Conservation (phyloP, 2,113 vertebrate genomes). For the Aphyosemion australe region DNA sequence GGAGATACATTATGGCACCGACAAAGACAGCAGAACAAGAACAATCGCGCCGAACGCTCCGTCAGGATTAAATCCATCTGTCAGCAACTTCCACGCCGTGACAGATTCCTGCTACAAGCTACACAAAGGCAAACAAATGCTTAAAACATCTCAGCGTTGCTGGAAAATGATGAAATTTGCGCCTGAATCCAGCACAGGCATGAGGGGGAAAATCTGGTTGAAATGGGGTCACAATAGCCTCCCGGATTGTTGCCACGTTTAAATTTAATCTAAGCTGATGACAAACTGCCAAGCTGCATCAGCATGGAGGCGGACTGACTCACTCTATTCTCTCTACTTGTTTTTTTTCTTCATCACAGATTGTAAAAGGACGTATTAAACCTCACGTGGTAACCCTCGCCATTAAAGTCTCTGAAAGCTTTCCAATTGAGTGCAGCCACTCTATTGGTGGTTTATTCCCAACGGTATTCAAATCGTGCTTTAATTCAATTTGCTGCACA, state of each 20-base stretch:
- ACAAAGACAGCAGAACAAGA: slow-evolving; percentile 26
- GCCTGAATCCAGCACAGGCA: slow-evolving; percentile 6
- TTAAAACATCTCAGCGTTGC: slow-evolving; percentile 9
- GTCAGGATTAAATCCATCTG: slow-evolving; percentile 61
- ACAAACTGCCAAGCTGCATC: slow-evolving; percentile 39
- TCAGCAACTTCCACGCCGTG: slow-evolving; percentile 45
- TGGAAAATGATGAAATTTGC: slow-evolving; percentile 16
- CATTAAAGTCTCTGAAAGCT: slow-evolving; percentile 56
- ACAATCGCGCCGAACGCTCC: slow-evolving; percentile 29
- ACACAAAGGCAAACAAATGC: slow-evolving; percentile 50
- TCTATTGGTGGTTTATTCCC: slow-evolving; percentile 33
- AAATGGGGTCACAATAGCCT: slow-evolving; percentile 43
- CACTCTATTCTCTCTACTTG: slow-evolving; percentile 43
- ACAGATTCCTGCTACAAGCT: slow-evolving; percentile 51
- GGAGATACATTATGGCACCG: slow-evolving; percentile 49
- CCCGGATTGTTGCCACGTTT: slow-evolving; percentile 16
- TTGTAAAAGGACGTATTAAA: slow-evolving; percentile 43
- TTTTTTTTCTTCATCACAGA: slow-evolving; percentile 50
- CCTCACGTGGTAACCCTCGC: slow-evolving; percentile 32
- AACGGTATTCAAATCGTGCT: slow-evolving; percentile 17
- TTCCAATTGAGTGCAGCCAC: slow-evolving; percentile 50
- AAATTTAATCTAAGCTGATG: slow-evolving; percentile 49
- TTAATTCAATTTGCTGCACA: slow-evolving; percentile 55
- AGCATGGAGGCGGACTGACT: slow-evolving; percentile 57
- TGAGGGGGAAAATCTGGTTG: slow-evolving; percentile 1